Conservation (phyloP, 2,888 invertebrate genomes). For the Hirtodrosophila confusa region DNA sequence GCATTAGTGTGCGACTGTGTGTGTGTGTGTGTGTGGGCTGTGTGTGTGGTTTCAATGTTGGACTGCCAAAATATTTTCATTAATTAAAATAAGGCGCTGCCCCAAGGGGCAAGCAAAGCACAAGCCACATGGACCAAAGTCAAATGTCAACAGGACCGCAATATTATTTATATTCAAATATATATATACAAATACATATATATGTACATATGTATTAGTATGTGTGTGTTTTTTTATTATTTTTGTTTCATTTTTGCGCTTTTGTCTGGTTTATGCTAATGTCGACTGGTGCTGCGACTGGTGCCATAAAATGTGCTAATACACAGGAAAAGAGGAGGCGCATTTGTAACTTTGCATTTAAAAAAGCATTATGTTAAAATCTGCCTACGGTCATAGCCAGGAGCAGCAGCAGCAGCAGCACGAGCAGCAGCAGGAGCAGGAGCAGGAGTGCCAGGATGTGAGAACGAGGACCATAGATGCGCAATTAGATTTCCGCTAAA, state of each 20-base stretch:
- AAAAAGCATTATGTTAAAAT: slow-evolving; percentile 80
- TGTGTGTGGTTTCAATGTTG: slow-evolving; percentile 10
- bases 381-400: slow-evolving; percentile 71
- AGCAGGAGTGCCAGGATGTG: not conserved
- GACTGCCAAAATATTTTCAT: slow-evolving; percentile 56
- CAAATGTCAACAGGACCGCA: slow-evolving; percentile 76
- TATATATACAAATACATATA: slow-evolving; percentile 11
- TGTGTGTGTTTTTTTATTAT: slow-evolving; percentile 27
- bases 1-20: slow-evolving; percentile 20
- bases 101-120: slow-evolving; percentile 30
- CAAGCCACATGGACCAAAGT: slow-evolving; percentile 55
- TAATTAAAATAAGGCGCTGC: slow-evolving; percentile 64
- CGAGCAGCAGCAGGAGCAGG: no score
- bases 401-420: slow-evolving; percentile 17
- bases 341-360: slow-evolving; percentile 80
- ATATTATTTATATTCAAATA: slow-evolving; percentile 61
- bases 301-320: slow-evolving; percentile 77
- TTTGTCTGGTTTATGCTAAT: slow-evolving; percentile 77
- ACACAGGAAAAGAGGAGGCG: slow-evolving; percentile 61
- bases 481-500: slow-evolving; percentile 80
- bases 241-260: slow-evolving; percentile 57
- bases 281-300: slow-evolving; percentile 53
- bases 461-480: slow-evolving; percentile 52
- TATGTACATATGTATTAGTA: slow-evolving; percentile 5
- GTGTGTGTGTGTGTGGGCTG: not conserved